phyloP scores from a whole-genome alignment of 2,113 vertebrate genomes.

The Hippocampus barbouri region DNA sequence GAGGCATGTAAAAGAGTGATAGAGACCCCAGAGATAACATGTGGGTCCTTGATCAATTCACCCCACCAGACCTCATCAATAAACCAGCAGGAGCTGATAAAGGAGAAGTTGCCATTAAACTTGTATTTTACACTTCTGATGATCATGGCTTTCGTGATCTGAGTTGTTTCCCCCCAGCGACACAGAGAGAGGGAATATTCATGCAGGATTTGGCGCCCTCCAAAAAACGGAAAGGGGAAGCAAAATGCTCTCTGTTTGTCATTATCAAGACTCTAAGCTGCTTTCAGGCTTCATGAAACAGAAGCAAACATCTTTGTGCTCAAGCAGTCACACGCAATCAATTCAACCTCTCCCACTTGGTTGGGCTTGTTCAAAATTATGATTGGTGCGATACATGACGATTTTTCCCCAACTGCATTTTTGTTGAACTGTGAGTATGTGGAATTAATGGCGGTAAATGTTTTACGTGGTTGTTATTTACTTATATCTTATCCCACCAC shows the following conservation, averaged over 20 bases:
- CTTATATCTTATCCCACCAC: too few relatives aligned
- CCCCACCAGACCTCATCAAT: slow-evolving; percentile 49
- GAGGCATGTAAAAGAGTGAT: slow-evolving; percentile 46
- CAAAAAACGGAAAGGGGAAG: slow-evolving; percentile 47
- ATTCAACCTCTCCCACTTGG: slow-evolving; percentile 38
- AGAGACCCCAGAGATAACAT: slow-evolving; percentile 61
- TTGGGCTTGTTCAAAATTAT: slow-evolving; percentile 42
- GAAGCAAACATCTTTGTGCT: slow-evolving; percentile 68
- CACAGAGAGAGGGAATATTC: slow-evolving; percentile 34
- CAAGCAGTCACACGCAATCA: slow-evolving; percentile 56
- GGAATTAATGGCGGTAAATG: too few relatives aligned
- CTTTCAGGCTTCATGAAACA: slow-evolving; percentile 70
- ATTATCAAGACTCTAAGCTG: slow-evolving; percentile 70
- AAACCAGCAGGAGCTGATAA: slow-evolving; percentile 49
- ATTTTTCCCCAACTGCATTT: slow-evolving; percentile 4
- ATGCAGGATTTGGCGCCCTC: slow-evolving; percentile 48
- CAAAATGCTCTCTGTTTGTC: slow-evolving; percentile 60
- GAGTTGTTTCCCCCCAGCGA: slow-evolving; percentile 38
- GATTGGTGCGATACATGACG: slow-evolving; percentile 10
- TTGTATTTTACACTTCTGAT: slow-evolving; percentile 48
- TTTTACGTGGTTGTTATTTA: too few relatives aligned
- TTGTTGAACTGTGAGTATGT: too few relatives aligned
- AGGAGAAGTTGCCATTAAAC: slow-evolving; percentile 62
- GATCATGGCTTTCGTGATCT: slow-evolving; percentile 37
- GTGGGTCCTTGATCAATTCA: slow-evolving; percentile 57